Evolutionary conservation across 2,888 invertebrate genomes (phyloP).

Genomic region (Melinopterus prodromus): DNA sequence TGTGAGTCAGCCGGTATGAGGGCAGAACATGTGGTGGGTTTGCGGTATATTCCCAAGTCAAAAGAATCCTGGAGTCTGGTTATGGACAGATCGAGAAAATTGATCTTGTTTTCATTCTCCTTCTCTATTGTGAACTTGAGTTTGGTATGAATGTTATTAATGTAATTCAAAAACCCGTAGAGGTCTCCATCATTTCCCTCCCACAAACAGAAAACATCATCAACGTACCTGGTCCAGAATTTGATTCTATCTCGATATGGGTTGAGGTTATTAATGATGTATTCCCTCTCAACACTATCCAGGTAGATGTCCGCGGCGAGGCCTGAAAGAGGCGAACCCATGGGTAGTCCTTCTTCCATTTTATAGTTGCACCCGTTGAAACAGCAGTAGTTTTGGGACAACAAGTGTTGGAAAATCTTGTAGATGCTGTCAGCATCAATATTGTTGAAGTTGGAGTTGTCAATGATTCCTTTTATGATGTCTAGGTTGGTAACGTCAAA

Average conservation of each 20-base stretch:
- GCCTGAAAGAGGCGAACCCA: background rate
- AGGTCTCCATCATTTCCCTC: background rate
- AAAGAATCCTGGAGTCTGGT: background rate
- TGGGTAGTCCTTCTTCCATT: background rate
- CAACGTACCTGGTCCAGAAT: conserved; percentile 7
- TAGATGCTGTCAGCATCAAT: background rate
- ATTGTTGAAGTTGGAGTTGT: background rate
- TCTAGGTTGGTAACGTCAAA: background rate
- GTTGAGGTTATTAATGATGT: background rate
- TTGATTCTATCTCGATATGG: background rate
- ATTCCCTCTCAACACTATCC: background rate
- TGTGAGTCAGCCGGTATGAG: too few species aligned
- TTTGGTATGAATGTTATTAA: conserved; percentile 6
- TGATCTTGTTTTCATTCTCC: background rate
- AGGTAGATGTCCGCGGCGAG: background rate
- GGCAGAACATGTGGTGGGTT: background rate
- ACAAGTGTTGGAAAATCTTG: background rate
- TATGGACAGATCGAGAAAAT: background rate
- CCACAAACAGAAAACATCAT: background rate
- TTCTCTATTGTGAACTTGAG: background rate
- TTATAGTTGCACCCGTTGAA: background rate
- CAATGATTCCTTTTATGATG: background rate
- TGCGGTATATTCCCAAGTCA: conserved; percentile 5
- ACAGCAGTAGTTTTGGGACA: background rate
- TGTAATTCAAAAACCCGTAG: background rate